Evolutionary conservation across 2,888 invertebrate species (phyloP).

Genomic region (Morpho helenor): DNA sequence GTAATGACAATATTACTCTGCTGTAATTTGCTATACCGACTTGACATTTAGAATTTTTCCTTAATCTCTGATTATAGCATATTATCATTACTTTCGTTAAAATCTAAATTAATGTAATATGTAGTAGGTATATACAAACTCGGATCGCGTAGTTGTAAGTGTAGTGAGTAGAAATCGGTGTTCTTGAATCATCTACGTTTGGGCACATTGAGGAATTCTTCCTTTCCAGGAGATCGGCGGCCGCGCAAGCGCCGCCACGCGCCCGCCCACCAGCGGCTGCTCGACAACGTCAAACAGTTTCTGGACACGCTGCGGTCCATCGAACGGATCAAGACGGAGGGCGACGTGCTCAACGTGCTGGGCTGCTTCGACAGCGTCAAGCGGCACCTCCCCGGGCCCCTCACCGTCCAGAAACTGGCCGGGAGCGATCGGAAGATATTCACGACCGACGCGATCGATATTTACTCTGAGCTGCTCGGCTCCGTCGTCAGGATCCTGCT

Average conservation of each 20-base stretch:
- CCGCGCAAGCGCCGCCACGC: constrained; percentile 3
- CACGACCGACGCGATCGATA: constrained; percentile 50
- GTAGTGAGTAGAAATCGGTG: constrained; percentile 24
- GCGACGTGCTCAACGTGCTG: constrained; percentile 41
- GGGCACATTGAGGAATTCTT: constrained; percentile 73
- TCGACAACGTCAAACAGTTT: constrained; percentile 42
- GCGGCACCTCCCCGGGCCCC: constrained; percentile 72
- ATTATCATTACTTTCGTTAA: too few species aligned
- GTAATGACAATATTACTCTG: too few species aligned
- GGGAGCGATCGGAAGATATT: constrained; percentile 62
- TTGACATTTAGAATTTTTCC: too few species aligned
- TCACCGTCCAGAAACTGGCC: constrained; percentile 83
- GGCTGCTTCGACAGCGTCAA: constrained; percentile 31
- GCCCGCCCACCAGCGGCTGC: constrained; percentile 32
- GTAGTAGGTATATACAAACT: constrained; percentile 19
- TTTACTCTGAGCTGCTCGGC: constrained; percentile 74
- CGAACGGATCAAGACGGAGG: constrained; percentile 47
- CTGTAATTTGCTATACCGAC: too few species aligned
- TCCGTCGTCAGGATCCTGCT: constrained; percentile 70
- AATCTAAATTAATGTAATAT: not conserved
- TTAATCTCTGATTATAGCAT: too few species aligned
- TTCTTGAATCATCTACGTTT: constrained; percentile 49
- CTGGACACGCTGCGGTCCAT: constrained; percentile 47
- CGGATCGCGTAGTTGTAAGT: constrained; percentile 7
- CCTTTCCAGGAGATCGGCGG: constrained; percentile 46